These are phyloP conservation scores for Cydia fagiglandana DNA, from an alignment of 1,140 invertebrate species.

Conservation along the genomic window DNA sequence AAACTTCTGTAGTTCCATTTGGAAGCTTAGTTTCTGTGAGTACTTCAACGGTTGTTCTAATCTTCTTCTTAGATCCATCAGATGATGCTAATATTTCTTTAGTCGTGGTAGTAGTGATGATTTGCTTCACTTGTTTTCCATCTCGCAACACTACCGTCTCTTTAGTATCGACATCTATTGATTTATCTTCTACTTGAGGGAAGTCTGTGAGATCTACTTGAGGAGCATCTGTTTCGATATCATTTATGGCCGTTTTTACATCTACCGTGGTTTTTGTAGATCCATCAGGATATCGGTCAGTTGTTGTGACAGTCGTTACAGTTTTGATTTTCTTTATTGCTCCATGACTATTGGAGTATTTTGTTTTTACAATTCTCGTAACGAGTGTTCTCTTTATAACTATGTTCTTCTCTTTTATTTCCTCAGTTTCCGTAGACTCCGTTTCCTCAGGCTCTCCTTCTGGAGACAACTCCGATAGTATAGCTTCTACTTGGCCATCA, in stretches of 20 bases:
- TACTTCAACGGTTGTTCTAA: constrained; percentile 68
- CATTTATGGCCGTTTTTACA: constrained; percentile 57
- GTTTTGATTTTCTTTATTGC: constrained; percentile 58
- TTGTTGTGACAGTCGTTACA: constrained; percentile 57
- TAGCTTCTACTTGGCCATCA: constrained; percentile 25
- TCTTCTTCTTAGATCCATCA: constrained; percentile 61
- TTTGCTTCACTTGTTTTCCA: constrained; percentile 64
- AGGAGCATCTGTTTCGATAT: constrained; percentile 42
- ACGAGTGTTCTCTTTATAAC: constrained; percentile 56
- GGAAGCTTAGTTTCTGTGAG: constrained; percentile 68
- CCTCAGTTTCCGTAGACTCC: constrained; percentile 49
- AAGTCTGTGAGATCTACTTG: constrained; percentile 43
- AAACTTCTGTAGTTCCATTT: constrained; percentile 66
- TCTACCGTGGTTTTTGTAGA: constrained; percentile 56
- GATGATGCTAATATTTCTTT: constrained; percentile 66
- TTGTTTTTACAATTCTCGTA: constrained; percentile 57
- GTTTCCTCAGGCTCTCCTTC: constrained; percentile 54
- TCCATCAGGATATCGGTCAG: constrained; percentile 67
- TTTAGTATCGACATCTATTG: constrained; percentile 60
- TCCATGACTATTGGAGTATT: constrained; percentile 53
- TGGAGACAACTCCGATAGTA: constrained; percentile 46
- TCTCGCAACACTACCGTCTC: constrained; percentile 58
- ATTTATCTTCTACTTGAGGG: constrained; percentile 59
- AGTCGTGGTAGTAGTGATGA: constrained; percentile 70
- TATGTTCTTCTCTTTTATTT: constrained; percentile 56